Evolutionary conservation across 2,113 vertebrate genomes (phyloP).

Genomic region (Podiceps cristatus): DNA sequence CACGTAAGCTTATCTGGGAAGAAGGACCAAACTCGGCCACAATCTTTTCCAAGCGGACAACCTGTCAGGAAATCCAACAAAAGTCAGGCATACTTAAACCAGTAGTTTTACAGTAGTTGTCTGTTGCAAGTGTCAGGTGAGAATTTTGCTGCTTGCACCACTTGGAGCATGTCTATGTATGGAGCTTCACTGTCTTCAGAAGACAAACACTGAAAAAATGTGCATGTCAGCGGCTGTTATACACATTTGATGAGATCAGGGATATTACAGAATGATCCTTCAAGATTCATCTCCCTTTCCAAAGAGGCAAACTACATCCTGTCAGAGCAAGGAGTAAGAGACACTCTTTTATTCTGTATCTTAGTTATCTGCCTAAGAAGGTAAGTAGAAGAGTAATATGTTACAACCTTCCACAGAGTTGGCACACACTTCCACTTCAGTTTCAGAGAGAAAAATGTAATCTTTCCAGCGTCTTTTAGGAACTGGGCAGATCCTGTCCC

Average conservation of each 20-base stretch:
- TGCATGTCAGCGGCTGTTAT: fast-evolving
- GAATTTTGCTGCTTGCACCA: background rate
- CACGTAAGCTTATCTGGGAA: slow-evolving; percentile 80
- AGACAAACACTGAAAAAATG: background rate
- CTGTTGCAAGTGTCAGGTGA: background rate
- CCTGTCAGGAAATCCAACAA: slow-evolving; percentile 67
- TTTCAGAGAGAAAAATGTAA: background rate
- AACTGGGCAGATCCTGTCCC: background rate
- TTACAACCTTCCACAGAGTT: background rate
- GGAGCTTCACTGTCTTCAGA: background rate
- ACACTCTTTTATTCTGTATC: background rate
- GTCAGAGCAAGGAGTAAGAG: background rate
- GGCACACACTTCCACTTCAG: background rate
- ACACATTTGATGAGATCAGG: background rate
- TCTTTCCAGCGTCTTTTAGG: background rate
- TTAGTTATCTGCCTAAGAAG: background rate
- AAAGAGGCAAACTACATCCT: background rate
- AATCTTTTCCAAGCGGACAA: slow-evolving; percentile 84
- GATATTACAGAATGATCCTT: background rate
- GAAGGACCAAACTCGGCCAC: slow-evolving; percentile 72
- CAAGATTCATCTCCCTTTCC: background rate
- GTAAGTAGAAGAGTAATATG: background rate
- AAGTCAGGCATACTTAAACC: background rate
- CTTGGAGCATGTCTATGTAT: background rate
- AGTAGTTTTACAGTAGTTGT: background rate